phyloP scores from a whole-genome alignment of 2,797 vertebrate species.

The Gymnothorax reevesii region DNA sequence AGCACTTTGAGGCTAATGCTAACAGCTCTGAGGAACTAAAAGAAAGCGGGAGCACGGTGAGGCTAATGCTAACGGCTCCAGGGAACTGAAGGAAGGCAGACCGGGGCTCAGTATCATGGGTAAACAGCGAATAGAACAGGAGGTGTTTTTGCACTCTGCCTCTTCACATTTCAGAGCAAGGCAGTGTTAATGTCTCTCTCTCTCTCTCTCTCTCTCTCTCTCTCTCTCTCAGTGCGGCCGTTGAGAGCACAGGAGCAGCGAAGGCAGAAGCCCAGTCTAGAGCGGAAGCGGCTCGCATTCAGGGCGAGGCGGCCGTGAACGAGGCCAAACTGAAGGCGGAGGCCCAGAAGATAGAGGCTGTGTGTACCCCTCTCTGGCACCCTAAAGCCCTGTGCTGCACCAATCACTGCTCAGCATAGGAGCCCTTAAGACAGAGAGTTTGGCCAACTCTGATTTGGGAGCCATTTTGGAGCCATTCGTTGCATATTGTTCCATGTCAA shows the following conservation, averaged over 20 bases:
- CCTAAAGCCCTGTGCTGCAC: neutral
- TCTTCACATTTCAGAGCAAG: neutral
- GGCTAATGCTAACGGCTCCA: neutral
- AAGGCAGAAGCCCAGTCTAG: conserved; percentile 86
- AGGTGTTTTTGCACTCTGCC: neutral
- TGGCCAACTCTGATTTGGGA: too few species aligned
- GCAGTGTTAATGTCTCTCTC: neutral
- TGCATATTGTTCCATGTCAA: too few species aligned
- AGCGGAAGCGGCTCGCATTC: conserved; percentile 82
- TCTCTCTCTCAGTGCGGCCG: conserved; percentile 70
- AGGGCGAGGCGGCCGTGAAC: conserved; percentile 82
- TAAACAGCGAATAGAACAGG: neutral
- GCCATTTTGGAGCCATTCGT: too few species aligned
- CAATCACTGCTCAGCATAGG: neutral
- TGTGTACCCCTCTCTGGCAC: conserved; percentile 51
- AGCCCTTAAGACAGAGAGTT: too few species aligned
- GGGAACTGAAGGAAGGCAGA: too few species aligned
- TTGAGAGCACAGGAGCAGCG: conserved; percentile 87
- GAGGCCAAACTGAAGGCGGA: conserved; percentile 86
- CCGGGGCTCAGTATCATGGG: neutral
- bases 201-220: conserved; percentile 27
- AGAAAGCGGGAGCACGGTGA: neutral
- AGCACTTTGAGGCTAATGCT: too few species aligned
- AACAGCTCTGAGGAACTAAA: too few species aligned
- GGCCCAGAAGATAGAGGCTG: conserved; percentile 83